Evolutionary conservation across 2,113 vertebrate species (phyloP), one percentile per base, ranked within the genome.

Genomic region (Festucalex cinctus): DNA sequence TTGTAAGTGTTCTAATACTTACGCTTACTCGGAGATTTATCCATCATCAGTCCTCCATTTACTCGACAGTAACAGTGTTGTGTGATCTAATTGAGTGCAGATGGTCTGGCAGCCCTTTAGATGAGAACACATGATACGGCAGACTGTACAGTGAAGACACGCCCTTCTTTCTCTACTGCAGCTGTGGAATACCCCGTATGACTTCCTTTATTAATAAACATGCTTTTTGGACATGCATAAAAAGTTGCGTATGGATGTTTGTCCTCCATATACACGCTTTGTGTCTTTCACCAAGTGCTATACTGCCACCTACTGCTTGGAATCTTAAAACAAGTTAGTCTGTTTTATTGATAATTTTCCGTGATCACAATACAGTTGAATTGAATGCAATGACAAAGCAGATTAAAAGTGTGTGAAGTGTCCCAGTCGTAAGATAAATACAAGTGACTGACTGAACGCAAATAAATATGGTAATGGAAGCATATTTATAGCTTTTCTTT

Each of bases 401-500:
- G 77, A 82, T 78, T 78, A 79, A 85, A 85, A 74, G 71, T 84
- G 68, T 76, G 56, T 73, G 80, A 80, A 79, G 80, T 81, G 68
- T 28, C 79, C 86, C 79, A 82, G 85, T 88, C 86, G 81, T 89
- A 89, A 83, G 86, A 87, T 86, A 87, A 85, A 85, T 88, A 88
- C 81, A 90, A 85, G 85, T 66, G 13, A 57, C 0, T 6, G 70
- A 89, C 84, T 57, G 83, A 86, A 77, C 51, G 63, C 82, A 90
- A 82, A 85, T 64, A 77, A 70, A 62, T 79, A 70, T 77, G 75
- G 78, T 89, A 78, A 56, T 64, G 70, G 77, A 69, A 71, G 86
- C 83, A 73, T 90, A 90, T 91, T 87, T 91, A 91, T 89, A 86
- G 84, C 78, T 76, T 77, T 86, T 78, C 78, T 78, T 82, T 83